Evolutionary conservation across 2,888 invertebrate species (phyloP), one percentile per base, ranked within the genome.

Genomic region (Melanostoma mellinum): DNA sequence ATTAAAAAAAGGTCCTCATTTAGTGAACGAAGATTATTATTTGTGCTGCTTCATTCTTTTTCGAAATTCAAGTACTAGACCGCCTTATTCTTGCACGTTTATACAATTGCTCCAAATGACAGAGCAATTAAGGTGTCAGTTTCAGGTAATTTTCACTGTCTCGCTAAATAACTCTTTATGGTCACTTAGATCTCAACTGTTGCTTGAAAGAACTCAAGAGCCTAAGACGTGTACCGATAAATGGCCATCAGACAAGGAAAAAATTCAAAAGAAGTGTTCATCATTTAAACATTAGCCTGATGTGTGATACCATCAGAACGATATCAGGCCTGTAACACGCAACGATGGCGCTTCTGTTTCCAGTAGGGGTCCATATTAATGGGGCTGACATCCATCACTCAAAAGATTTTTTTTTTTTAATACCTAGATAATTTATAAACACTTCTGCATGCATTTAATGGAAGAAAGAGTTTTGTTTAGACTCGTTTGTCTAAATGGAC

Each of bases 101-200:
- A 58, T 42, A 32, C 10, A 40, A 58, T 42, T 32, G 58, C 40
- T 10, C 58, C 52, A 65, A 73, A 73, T 73, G 67, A 38, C 56
- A 63, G 20, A 20, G 72, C 72, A 77, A 82, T 82, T 82, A 82
- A 52, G 68, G 60, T 63, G 72, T 77, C 72, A 77, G 56, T 77
- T 82, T 38, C 50, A 52, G 61, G 58, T 44, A 73, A 61, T 73
- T 73, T 68, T 55, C 32, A 38, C 38, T 38, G 55, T 53, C 65
- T 58, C 32, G 42, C 36, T 60, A 50, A 52, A 60, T 33, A 38
- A 50, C 33, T 52, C 55, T 63, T 65, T 63, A 74, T 63, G 80
- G 46, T 48, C 65, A 72, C 46, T 63, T 68, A 69, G 44, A 33
- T 50, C 61, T 10, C 38, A 61, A 74, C 73, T 71, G 63, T 46